Base-by-base conservation (phyloP, 2,113 vertebrate genomes). In the Ceuthmochares aereus region DNA sequence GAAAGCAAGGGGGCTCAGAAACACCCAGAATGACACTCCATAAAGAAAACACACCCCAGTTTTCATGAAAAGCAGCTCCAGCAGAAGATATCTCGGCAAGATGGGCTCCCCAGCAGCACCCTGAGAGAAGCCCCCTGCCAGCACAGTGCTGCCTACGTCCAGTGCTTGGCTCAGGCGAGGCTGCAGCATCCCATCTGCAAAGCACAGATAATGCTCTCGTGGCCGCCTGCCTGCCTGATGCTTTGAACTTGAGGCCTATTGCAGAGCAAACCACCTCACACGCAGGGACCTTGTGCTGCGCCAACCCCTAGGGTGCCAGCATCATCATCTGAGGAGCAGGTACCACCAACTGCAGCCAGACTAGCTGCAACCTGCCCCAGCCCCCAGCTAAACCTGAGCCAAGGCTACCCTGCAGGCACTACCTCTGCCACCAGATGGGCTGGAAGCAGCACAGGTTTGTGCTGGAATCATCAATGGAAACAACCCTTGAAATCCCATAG, bases 241-340 rank as follows among this genome's bases (percentile, higher is more conserved):
- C 75, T 75, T n/a, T 30, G 29, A 54, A 54, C n/a, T 29, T 0
- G 0, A 52, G 45, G 15, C 7, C 70, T 10, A 0, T 4, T 14
- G 27, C 15, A 58, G 14, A 2, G 2, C 62, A 63, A 84, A 47
- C 6, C 18, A 10, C 22, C 29, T 21, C 36, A 6, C 3, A 26
- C 14, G 8, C 20, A 7, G 19, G 29, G 26, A 83, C 43, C 42
- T 42, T 67, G 67, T 84, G 5, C 1, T 0, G 5, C 64, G 70
- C 36, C 75, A 67, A 8, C 7, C 11, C 47, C 30, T 25, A 0
- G 43, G 25, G 9, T 22, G 37, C 47, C 67, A 80, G 63, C 52
- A 37, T 8, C 15, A 0, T 25, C 49, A 14, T 22, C 14, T 3
- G 34, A 42, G 37, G 16, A 51, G 49, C 15, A 10, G 59, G 63